These are phyloP conservation scores for Phyllotreta cruciferae DNA, from an alignment of 2,888 invertebrate species.

Conservation along the genomic window DNA sequence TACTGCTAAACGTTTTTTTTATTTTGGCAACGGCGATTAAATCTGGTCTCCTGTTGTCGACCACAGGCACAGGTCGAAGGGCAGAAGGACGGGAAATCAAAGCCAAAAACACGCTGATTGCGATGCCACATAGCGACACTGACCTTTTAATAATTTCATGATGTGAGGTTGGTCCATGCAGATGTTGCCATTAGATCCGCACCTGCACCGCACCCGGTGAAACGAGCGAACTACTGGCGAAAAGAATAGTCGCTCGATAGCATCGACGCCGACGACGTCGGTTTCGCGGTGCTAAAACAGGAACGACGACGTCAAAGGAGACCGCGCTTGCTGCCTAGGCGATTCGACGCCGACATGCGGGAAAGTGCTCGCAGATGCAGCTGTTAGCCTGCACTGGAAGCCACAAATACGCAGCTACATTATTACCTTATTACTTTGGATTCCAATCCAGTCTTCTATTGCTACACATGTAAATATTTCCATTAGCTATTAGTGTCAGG, in stretches of 20 bases:
- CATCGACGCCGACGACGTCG: slow-evolving; percentile 35
- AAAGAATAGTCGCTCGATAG: slow-evolving; percentile 22
- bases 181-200: slow-evolving; percentile 38
- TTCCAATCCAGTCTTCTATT: too few relatives aligned
- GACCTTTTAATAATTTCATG: slow-evolving; percentile 50
- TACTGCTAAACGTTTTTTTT: too few relatives aligned
- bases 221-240: slow-evolving; percentile 43
- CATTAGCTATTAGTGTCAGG: too few relatives aligned
- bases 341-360: not conserved
- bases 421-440: too few relatives aligned
- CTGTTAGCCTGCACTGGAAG: too few relatives aligned
- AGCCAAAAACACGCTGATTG: slow-evolving; percentile 18
- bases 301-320: slow-evolving; percentile 42
- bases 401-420: too few relatives aligned
- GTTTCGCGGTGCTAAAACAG: slow-evolving; percentile 48
- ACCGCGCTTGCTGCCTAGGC: slow-evolving; percentile 26
- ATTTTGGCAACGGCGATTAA: too few relatives aligned
- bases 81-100: slow-evolving; percentile 10
- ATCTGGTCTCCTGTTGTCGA: not conserved
- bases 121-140: slow-evolving; percentile 33
- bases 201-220: slow-evolving; percentile 44
- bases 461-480: too few relatives aligned
- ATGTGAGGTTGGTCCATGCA: slow-evolving; percentile 34
- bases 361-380: too few relatives aligned
- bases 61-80: slow-evolving; percentile 16